Percentiles rank a stretch among this genome's conserved stretches.
Evolutionary conservation across 1,140 invertebrate species (phyloP).

Genomic region (Branchinecta lindahli): DNA sequence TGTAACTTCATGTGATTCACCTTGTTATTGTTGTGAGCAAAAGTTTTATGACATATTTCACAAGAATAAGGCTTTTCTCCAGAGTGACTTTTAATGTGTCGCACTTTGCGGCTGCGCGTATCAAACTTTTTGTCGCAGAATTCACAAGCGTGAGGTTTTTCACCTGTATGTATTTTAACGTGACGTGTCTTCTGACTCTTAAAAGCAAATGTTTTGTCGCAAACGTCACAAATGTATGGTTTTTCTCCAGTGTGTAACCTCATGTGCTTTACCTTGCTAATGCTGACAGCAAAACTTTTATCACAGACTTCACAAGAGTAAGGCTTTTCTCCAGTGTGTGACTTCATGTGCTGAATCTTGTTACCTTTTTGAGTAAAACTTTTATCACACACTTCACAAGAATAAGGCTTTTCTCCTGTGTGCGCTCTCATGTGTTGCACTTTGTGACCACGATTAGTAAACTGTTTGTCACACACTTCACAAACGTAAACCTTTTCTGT

Average conservation of each 20-base stretch:
- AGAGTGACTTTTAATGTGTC: no score
- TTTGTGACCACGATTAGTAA: no score
- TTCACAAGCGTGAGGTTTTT: no score
- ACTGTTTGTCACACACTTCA: no score
- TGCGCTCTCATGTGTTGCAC: no score
- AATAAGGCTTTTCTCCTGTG: not conserved
- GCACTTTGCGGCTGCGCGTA: no score
- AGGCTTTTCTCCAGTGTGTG: not conserved
- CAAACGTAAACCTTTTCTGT: no score
- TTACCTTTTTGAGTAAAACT: not conserved
- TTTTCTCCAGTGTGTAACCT: constrained; percentile 11
- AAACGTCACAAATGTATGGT: constrained; percentile 12
- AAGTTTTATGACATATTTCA: no score
- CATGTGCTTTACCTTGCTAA: not conserved
- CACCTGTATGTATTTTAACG: not conserved
- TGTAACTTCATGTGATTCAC: no score
- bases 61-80: no score
- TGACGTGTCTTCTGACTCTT: not conserved
- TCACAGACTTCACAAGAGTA: not conserved
- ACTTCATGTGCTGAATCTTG: not conserved
- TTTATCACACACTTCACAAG: not conserved
- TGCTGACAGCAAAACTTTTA: not conserved
- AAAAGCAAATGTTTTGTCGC: constrained; percentile 30
- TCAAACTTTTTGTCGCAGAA: no score
- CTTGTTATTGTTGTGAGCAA: no score